Base-by-base conservation (phyloP, 2,888 invertebrate genomes). In the Chymomyza fuscimana region DNA sequence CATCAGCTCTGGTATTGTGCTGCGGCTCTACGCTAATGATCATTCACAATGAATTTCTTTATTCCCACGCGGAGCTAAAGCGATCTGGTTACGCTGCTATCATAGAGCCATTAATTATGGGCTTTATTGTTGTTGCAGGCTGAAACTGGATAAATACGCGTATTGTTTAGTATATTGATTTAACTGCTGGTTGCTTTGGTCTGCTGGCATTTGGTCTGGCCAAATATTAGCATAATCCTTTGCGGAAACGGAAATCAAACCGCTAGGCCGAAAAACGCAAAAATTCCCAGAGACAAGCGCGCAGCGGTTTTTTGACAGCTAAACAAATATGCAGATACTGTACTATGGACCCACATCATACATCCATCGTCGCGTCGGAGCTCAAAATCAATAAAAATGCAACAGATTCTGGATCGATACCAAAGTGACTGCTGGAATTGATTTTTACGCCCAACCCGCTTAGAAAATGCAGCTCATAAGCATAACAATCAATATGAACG, bases 161-260 rank as follows among this genome's bases (percentile, higher is more conserved):
- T 9, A 7, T 32, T 32, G 7, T 32, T 7, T 7, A 9, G 32
- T 4, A 46, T 46, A 46, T 46, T 46, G 40, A 46, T 46, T 46
- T 46, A 46, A 46, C 40, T 46, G 40, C 3, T 32, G 32, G 0
- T 7, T 4, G 12, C 4, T 12, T n/a, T n/a, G n/a, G n/a, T n/a
- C n/a, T n/a, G n/a, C 40, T 2, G 65, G 25, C 29, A 46, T 10
- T 32, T 36, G 50, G 65, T 50, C 51, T 75, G 60, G 70, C 67
- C 63, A 82, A 86, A 87, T 87, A 87, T 85, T 87, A 82, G 86
- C 87, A 82, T 87, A 73, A 79, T 66, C 70, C 82, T 69, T 74
- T 72, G 74, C 77, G 76, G 76, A 87, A 84, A 82, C 82, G 84
- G 79, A 84, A 82, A 77, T 74, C 69, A 71, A 58, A 62, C 65